A percentile compares a stretch with the other conserved stretches of the same genome.
Evolutionary conservation across 2,113 vertebrate species (phyloP).

Genomic region (Antennarius striatus): DNA sequence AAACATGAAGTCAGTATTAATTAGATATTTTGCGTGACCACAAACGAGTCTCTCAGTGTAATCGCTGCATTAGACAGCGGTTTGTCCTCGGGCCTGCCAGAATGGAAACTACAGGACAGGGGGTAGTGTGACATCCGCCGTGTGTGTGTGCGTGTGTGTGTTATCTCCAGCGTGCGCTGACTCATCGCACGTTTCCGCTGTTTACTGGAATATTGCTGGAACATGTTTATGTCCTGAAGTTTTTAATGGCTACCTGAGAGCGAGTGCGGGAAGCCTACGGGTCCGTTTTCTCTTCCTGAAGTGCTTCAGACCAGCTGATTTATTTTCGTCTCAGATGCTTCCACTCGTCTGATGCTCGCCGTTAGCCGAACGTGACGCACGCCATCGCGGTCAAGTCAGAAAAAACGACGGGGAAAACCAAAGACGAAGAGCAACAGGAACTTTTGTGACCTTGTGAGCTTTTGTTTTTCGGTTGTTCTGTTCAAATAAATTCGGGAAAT

Average conservation of each 20-base stretch:
- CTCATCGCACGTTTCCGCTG: constrained; percentile 64
- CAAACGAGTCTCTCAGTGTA: constrained; percentile 33
- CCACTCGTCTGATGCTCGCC: constrained; percentile 3
- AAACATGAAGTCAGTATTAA: constrained; percentile 39
- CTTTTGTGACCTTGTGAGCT: no score
- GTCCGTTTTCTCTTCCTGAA: constrained; percentile 26
- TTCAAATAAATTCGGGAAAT: no score
- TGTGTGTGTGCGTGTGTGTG: constrained; percentile 65
- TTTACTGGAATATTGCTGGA: constrained; percentile 71
- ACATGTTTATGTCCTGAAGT: constrained; percentile 64
- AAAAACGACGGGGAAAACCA: no score
- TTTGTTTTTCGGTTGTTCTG: no score
- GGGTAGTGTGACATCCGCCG: constrained; percentile 48
- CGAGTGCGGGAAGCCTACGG: constrained; percentile 48
- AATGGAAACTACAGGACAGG: constrained; percentile 53
- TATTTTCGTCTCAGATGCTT: constrained; percentile 45
- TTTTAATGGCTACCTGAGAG: constrained; percentile 72
- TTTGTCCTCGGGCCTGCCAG: constrained; percentile 46
- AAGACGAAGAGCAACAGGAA: no score
- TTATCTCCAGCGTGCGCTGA: constrained; percentile 55
- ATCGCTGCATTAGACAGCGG: constrained; percentile 21
- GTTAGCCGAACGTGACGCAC: constrained; percentile 26
- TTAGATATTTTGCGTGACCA: constrained; percentile 24
- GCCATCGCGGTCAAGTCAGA: not conserved
- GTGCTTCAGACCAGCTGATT: constrained; percentile 61